phyloP scores from a whole-genome alignment of 2,888 invertebrate genomes.

The Argyra leucocephala region DNA sequence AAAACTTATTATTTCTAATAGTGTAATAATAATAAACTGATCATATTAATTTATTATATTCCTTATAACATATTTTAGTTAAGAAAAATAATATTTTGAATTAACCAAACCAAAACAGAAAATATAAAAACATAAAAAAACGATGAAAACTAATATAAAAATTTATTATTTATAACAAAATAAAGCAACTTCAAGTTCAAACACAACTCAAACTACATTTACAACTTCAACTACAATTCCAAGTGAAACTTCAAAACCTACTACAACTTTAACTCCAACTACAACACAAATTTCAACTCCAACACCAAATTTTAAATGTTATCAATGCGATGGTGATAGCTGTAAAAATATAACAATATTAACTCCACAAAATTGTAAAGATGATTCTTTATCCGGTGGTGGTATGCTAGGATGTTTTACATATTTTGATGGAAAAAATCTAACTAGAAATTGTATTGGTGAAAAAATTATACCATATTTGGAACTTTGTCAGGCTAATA shows the following conservation, averaged over 20 bases:
- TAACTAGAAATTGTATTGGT: not conserved
- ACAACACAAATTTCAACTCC: not conserved
- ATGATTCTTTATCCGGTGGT: not conserved
- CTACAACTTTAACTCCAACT: not conserved
- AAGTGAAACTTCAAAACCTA: not conserved
- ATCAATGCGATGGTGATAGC: not conserved
- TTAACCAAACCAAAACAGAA: too few relatives aligned
- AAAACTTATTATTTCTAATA: too few relatives aligned
- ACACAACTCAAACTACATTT: not conserved
- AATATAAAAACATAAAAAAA: too few relatives aligned
- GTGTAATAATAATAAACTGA: too few relatives aligned
- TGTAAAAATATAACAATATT: not conserved
- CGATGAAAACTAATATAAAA: too few relatives aligned
- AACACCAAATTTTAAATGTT: not conserved
- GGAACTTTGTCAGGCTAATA: not conserved
- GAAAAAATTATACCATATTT: not conserved
- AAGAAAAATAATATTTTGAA: too few relatives aligned
- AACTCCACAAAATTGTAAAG: not conserved
- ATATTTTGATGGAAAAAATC: not conserved
- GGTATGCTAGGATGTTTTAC: conserved; percentile 7
- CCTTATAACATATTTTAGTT: too few relatives aligned
- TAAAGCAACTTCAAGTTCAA: too few relatives aligned
- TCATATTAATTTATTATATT: too few relatives aligned
- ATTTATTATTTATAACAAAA: too few relatives aligned
- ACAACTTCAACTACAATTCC: not conserved